phyloP scores from a whole-genome alignment of 1,140 invertebrate species.

The Ericerus pela region DNA sequence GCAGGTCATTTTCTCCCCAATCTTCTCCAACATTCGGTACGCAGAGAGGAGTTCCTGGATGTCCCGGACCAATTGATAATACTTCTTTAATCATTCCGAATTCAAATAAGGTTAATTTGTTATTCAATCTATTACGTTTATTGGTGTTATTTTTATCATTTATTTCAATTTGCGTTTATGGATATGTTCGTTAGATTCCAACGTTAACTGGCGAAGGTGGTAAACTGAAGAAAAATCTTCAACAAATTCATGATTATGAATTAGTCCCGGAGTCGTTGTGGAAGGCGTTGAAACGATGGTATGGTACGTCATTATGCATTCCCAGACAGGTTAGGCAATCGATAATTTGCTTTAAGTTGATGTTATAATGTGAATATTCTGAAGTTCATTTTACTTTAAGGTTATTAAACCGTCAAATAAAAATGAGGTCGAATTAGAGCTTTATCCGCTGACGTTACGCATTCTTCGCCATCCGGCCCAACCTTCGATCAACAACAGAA shows the following conservation, averaged over 20 bases:
- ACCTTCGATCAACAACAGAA: conserved; percentile 27
- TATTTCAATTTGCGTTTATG: conserved; percentile 21
- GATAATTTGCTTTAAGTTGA: not conserved
- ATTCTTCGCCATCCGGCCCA: conserved; percentile 52
- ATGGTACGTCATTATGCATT: conserved; percentile 61
- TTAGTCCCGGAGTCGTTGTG: conserved; percentile 68
- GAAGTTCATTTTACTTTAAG: not conserved
- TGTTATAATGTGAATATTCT: not conserved
- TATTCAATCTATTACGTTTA: not conserved
- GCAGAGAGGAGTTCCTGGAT: not conserved
- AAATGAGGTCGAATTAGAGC: conserved; percentile 53
- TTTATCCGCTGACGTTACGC: conserved; percentile 62
- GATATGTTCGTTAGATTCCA: conserved; percentile 14
- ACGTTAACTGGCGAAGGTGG: conserved; percentile 76
- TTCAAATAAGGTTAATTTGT: conserved; percentile 39
- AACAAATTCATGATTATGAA: conserved; percentile 62
- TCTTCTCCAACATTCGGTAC: not conserved
- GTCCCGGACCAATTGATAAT: conserved; percentile 66
- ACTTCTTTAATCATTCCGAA: conserved; percentile 44
- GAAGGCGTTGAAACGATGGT: conserved; percentile 71
- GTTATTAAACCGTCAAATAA: not conserved
- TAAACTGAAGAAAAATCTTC: conserved; percentile 53
- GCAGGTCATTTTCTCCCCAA: not conserved
- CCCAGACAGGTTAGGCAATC: conserved; percentile 51
- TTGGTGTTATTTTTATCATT: conserved; percentile 16